Evolutionary conservation across 2,113 vertebrate species (phyloP).

Genomic region (Otolemur garnettii): DNA sequence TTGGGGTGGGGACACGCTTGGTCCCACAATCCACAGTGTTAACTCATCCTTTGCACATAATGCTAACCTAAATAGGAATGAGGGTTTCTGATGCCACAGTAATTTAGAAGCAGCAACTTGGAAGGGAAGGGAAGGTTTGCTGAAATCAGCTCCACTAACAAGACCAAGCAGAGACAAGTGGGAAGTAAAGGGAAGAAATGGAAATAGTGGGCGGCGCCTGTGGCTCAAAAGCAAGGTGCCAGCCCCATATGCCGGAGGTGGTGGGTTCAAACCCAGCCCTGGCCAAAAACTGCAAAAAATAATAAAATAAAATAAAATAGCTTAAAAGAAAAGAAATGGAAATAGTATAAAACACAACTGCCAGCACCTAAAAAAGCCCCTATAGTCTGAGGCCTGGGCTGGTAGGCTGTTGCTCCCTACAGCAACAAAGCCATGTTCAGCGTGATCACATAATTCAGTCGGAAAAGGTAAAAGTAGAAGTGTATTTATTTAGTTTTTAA

Average conservation of each 20-base stretch:
- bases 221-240: too few species aligned
- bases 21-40: not conserved
- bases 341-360: accelerated
- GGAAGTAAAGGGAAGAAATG: not conserved
- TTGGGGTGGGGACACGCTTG: accelerated
- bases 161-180: not conserved
- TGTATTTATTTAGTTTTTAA: not conserved
- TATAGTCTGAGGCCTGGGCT: accelerated
- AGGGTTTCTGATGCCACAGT: not conserved
- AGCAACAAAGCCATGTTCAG: accelerated
- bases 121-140: not conserved
- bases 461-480: not conserved
- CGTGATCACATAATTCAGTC: accelerated
- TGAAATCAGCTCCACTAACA: not conserved
- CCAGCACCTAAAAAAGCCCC: not conserved
- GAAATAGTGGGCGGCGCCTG: too few species aligned
- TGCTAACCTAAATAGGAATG: accelerated
- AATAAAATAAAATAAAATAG: too few species aligned
- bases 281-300: too few species aligned
- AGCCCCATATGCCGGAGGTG: too few species aligned
- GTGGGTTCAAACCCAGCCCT: too few species aligned
- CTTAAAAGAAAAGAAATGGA: not conserved
- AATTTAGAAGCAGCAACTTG: not conserved
- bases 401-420: accelerated
- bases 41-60: accelerated